Percentiles rank a stretch among this genome's conserved stretches.
Evolutionary conservation across 2,113 vertebrate genomes (phyloP).

Genomic region (Nyctereutes procyonoides): DNA sequence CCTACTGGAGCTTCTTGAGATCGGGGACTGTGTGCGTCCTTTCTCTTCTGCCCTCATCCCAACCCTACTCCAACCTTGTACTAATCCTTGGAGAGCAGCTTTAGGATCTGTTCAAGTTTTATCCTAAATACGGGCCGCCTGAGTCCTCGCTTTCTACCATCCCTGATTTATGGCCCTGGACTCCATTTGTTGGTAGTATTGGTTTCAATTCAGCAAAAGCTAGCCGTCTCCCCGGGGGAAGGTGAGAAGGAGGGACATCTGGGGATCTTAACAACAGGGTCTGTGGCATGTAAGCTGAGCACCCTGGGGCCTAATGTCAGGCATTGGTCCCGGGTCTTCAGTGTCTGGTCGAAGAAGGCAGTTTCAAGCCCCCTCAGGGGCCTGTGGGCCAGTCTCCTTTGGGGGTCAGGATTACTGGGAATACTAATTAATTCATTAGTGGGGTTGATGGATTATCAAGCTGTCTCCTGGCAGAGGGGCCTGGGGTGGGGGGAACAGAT

Average conservation of each 20-base stretch:
- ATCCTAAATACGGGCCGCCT: neutral
- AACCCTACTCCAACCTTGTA: neutral
- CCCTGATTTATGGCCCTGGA: slow-evolving; percentile 58
- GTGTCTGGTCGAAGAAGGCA: neutral
- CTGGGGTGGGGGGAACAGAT: slow-evolving; percentile 70
- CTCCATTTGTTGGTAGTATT: slow-evolving; percentile 61
- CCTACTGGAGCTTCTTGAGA: neutral
- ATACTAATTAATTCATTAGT: slow-evolving; percentile 86
- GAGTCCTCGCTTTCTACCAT: neutral
- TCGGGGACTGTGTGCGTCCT: neutral
- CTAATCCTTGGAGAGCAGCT: neutral
- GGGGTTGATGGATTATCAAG: slow-evolving; percentile 83
- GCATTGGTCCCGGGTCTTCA: slow-evolving; percentile 6
- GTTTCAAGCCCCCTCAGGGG: slow-evolving; percentile 65
- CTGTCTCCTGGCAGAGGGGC: slow-evolving; percentile 75
- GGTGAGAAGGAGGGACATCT: slow-evolving; percentile 71
- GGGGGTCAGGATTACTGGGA: slow-evolving; percentile 81
- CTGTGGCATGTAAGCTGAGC: slow-evolving; percentile 35
- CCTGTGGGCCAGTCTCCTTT: slow-evolving; percentile 68
- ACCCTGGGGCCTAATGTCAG: slow-evolving; percentile 52
- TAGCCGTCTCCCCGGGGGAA: slow-evolving; percentile 59
- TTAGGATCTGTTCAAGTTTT: neutral
- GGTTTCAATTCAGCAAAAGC: slow-evolving; percentile 70
- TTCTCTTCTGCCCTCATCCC: neutral
- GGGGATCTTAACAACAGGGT: slow-evolving; percentile 64